These are phyloP conservation scores for Ceryle rudis DNA, from an alignment of 2,797 vertebrate genomes.

Conservation along the genomic window DNA sequence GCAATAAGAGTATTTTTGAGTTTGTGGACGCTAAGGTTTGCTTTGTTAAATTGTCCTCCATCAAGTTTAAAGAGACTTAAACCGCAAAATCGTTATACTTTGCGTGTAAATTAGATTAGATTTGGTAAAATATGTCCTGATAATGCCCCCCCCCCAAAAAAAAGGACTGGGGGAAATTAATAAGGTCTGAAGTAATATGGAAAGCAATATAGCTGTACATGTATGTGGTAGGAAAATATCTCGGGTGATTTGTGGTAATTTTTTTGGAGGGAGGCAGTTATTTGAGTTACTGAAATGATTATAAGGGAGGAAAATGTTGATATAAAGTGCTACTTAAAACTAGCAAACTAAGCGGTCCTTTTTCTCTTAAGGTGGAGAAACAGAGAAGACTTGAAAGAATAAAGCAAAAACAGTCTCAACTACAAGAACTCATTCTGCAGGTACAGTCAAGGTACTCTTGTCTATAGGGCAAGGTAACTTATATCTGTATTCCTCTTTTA, in stretches of 20 bases:
- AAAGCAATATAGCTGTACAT: background rate
- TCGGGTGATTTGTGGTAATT: background rate
- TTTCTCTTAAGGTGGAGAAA: constrained; percentile 89
- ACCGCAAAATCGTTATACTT: background rate
- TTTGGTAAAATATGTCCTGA: background rate
- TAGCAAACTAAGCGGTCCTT: background rate
- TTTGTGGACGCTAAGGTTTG: background rate
- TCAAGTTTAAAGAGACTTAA: too few relatives aligned
- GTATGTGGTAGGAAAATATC: background rate
- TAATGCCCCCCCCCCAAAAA: too few relatives aligned
- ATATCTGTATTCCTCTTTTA: background rate
- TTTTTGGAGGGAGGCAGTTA: background rate
- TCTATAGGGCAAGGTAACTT: constrained; percentile 59
- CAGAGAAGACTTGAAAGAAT: constrained; percentile 96
- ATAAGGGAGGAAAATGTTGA: background rate
- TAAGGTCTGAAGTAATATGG: background rate
- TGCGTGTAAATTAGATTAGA: background rate
- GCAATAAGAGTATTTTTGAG: background rate
- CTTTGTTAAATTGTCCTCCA: background rate
- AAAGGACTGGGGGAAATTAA: background rate
- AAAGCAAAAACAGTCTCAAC: constrained; percentile 98
- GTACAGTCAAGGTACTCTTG: constrained; percentile 77
- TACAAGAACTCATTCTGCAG: constrained; percentile 99
- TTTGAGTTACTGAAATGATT: background rate
- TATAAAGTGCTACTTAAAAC: background rate